Evolutionary conservation across 2,888 invertebrate genomes (phyloP), one percentile per base, ranked within the genome.

Genomic region (Podabrus alpinus): DNA sequence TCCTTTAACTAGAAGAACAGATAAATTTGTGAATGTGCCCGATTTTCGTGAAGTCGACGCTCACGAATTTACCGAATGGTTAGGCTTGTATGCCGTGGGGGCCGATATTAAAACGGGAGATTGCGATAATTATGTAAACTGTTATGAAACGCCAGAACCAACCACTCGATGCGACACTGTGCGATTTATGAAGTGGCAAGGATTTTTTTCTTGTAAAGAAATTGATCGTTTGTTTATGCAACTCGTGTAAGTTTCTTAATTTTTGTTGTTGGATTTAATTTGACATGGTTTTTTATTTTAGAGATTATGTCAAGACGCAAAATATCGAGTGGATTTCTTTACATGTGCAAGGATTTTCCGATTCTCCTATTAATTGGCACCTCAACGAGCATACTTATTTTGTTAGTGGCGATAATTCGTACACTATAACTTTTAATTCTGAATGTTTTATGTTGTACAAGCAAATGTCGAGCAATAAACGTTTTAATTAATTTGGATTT

Each of bases 321-420:
- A 80, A 80, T 17, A 84, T 86, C 71, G 86, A 87, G 2, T 91
- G 91, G 90, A 82, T 85, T 62, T 87, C 89, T 66, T 80, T 91
- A 64, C 88, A 90, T 79, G 87, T 91, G 9, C 89, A 90, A 81
- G 91, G 91, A 59, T 91, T 90, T 83, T 86, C 87, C 2, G 90
- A 91, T 81, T 85, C 88, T 72, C 90, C 90, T 13, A 83, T 89
- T 1, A 87, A 86, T 72, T 90, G 89, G 88, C 83, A 83, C 73
- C 81, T 86, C 62, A 85, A 87, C 66, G 89, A 90, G 81, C 88
- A 90, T 80, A 85, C 85, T 75, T 89, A 86, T 79, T 86, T 85
- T 72, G 83, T 82, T 1, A 87, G 88, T 76, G 88, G 88, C 68
- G 88, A 88, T 79, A 88, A 89, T 81, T 87, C 87, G 73, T 88